Percentiles rank a stretch among this genome's conserved stretches.
Evolutionary conservation across 2,797 vertebrate species (phyloP).

Genomic region (Tokudaia muenninki): DNA sequence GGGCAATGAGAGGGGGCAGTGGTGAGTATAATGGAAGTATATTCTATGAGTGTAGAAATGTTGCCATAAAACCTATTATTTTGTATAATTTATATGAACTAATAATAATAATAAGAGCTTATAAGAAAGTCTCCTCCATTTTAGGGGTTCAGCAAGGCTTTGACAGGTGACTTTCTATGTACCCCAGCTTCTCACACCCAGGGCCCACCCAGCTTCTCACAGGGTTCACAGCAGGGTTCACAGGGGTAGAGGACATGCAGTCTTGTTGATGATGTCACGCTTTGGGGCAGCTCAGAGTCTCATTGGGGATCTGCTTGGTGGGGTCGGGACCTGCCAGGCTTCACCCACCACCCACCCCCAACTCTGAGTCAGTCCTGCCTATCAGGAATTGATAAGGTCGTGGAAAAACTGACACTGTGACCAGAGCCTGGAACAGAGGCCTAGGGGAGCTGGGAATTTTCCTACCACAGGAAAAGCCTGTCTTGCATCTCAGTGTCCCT

Average conservation of each 20-base stretch:
- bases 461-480: conserved; percentile 88
- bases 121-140: background rate
- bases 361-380: conserved; percentile 84
- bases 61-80: background rate
- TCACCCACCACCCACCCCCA: conserved; percentile 56
- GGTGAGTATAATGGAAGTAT: background rate
- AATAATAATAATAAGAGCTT: background rate
- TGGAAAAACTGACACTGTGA: conserved; percentile 91
- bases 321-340: conserved; percentile 44
- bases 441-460: conserved; percentile 81
- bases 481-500: conserved; percentile 84
- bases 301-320: background rate
- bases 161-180: conserved; percentile 25
- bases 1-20: background rate
- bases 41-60: background rate
- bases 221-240: background rate
- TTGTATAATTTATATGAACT: background rate
- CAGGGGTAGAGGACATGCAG: conserved; percentile 23
- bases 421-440: conserved; percentile 80
- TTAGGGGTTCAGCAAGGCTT: conserved; percentile 44
- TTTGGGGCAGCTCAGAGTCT: conserved; percentile 45
- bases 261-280: conserved; percentile 51
- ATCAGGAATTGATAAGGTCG: conserved; percentile 90
- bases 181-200: background rate
- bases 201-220: background rate